These are phyloP conservation scores for Siderastrea siderea DNA, from an alignment of 92 coral and sea anemone species.

Conservation along the genomic window DNA sequence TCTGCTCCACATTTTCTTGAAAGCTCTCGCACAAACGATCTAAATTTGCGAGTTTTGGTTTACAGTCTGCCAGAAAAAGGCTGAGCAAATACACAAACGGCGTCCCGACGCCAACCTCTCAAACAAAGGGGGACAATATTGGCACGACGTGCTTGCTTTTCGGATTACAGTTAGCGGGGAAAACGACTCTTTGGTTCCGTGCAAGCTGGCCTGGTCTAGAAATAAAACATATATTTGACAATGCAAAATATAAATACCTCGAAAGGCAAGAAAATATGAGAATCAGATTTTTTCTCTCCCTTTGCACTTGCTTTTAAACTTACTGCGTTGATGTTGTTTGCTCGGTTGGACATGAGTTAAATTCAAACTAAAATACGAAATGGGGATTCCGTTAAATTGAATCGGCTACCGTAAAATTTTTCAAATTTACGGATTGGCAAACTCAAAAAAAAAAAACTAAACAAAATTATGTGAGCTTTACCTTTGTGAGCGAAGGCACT, in stretches of 20 bases:
- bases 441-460: not conserved
- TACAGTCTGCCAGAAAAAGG: not conserved
- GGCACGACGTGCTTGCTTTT: conserved; percentile 14
- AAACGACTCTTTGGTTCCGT: too few species aligned
- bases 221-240: too few species aligned
- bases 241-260: too few species aligned
- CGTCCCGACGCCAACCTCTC: conserved; percentile 27
- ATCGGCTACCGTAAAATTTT: not conserved
- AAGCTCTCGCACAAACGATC: not conserved
- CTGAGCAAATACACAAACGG: conserved; percentile 7
- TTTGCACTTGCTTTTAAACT: too few species aligned
- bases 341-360: not conserved
- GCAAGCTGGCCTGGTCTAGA: not conserved
- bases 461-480: not conserved
- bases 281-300: too few species aligned
- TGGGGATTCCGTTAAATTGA: not conserved
- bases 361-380: not conserved
- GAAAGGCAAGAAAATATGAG: too few species aligned
- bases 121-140: conserved; percentile 31
- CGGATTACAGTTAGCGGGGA: not conserved
- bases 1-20: not conserved
- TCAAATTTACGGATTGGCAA: not conserved
- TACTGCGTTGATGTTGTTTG: not conserved
- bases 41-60: not conserved
- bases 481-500: not conserved